Base-by-base conservation (phyloP, 1,140 invertebrate genomes). In the Drosophila orena region DNA sequence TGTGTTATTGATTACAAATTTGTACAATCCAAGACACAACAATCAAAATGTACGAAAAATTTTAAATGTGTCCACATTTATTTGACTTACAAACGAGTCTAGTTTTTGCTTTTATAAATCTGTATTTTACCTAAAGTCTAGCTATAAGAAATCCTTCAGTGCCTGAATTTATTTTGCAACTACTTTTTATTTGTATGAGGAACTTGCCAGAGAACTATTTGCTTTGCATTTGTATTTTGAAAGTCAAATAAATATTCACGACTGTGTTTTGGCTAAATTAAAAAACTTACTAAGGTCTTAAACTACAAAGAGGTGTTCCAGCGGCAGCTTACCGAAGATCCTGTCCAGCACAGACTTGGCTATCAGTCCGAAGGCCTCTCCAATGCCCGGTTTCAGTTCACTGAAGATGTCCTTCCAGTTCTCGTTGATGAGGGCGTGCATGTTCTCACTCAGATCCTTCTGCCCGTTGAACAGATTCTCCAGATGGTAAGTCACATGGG, bases 351-450 rank as follows among this genome's bases (percentile, higher is more conserved):
- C 81, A 4, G 93, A 84, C 35, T 91, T 91, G 53, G 93, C 92
- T 40, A 94, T 93, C 15, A 90, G 55, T 0, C 83, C 92, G 50
- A 94, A 92, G 1, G 93, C 93, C 43, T 91, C 84, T 59, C 93
- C 92, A 15, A 94, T 93, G 3, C 93, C 90, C 1, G 83, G 77
- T 50, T 91, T 91, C 10, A 94, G 73, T 65, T 94, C 93, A 57
- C 78, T 78, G 14, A 92, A 92, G 20, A 93, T 92, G 3, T 93
- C 92, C 30, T 61, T 14, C 93, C 93, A 94, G 71, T 93, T 93
- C 35, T 93, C 92, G 56, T 93, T 93, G 53, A 93, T 69, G 42
- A 93, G 90, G 5, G 22, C 27, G 47, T 92, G 90, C 61, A 90
- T 79, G 10, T 70, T 86, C 22, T 92, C 90, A 71, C 93, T 92